phyloP scores from a whole-genome alignment of 35 echinoderm and acorn worm species.

The Patiria miniata region DNA sequence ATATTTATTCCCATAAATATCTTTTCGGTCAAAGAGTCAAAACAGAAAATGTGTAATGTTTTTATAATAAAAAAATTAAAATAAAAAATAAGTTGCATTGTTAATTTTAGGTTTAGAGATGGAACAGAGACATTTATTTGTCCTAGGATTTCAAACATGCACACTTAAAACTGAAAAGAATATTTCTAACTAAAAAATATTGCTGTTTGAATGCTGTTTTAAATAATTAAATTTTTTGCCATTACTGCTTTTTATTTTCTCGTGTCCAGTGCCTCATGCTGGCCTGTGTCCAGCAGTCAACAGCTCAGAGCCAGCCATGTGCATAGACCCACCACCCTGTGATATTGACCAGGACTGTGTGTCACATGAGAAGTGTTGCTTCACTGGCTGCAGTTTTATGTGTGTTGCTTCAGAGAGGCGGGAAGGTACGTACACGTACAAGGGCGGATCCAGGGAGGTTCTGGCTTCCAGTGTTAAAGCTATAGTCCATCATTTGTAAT shows the following conservation, averaged over 20 bases:
- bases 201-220: background rate
- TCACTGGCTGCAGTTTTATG: background rate
- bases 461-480: no score
- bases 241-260: background rate
- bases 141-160: background rate
- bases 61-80: no score
- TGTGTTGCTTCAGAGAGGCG: no score
- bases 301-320: background rate
- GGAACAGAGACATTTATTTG: no score
- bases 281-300: background rate
- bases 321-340: conserved; percentile 2
- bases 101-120: no score
- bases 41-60: no score
- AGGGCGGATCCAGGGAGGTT: no score
- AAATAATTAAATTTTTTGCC: background rate
- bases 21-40: no score
- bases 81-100: no score
- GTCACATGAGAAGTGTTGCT: background rate
- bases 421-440: no score
- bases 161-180: background rate
- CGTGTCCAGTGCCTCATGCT: background rate
- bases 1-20: no score
- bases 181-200: background rate
- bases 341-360: background rate
- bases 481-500: no score